Conservation (phyloP, 2,797 vertebrate genomes). For the Centroberyx gerrardi region DNA sequence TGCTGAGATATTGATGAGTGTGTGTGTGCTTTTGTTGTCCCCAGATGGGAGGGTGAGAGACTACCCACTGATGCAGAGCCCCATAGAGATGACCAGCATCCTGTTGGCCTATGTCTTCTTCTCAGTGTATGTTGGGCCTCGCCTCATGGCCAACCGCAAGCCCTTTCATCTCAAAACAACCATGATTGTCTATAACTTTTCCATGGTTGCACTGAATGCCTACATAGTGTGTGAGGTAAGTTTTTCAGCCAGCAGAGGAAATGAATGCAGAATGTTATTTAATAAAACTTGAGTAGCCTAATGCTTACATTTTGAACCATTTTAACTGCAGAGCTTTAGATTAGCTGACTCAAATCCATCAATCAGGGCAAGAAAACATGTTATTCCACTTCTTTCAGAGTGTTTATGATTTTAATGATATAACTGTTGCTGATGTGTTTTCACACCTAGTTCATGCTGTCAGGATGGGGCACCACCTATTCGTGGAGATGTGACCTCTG, state of each 20-base stretch:
- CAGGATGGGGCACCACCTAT: constrained; percentile 95
- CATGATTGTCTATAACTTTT: constrained; percentile 96
- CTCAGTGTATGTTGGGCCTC: constrained; percentile 90
- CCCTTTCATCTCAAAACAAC: constrained; percentile 90
- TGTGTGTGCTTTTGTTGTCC: constrained; percentile 38
- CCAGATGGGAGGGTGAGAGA: constrained; percentile 90
- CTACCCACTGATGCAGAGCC: constrained; percentile 93
- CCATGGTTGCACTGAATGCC: constrained; percentile 91
- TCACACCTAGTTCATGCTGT: constrained; percentile 91
- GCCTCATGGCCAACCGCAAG: constrained; percentile 95
- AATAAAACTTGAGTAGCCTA: too few species aligned
- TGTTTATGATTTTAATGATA: not conserved
- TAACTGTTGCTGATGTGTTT: constrained; percentile 25
- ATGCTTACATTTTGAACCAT: not conserved
- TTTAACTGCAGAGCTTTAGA: not conserved
- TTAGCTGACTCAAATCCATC: not conserved
- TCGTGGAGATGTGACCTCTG: constrained; percentile 95
- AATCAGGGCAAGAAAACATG: not conserved
- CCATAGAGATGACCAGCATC: constrained; percentile 88
- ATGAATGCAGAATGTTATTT: not conserved
- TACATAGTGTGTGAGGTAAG: constrained; percentile 96
- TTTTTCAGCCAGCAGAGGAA: not conserved
- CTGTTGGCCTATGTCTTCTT: constrained; percentile 90
- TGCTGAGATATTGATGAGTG: constrained; percentile 2
- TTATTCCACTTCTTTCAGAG: not conserved